A percentile compares a stretch with the other conserved stretches of the same genome.
Conservation (phyloP, 2,888 invertebrate species). For the Aspidiotus destructor region DNA sequence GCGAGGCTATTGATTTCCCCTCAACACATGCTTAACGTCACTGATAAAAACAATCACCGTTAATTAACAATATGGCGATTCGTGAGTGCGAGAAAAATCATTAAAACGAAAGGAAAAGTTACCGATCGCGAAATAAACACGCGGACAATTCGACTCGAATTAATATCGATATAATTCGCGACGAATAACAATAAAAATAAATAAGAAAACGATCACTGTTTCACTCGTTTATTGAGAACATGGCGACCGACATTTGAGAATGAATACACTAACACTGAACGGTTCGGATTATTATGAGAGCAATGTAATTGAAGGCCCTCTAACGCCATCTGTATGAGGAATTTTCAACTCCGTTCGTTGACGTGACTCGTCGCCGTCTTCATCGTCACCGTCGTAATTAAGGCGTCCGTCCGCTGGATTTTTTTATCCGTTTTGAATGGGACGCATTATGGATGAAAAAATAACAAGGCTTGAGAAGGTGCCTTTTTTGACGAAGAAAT, state of each 20-base stretch:
- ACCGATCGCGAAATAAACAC: neutral
- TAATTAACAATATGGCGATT: constrained; percentile 26
- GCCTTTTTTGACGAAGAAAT: too few species aligned
- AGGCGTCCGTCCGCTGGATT: too few species aligned
- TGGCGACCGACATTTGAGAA: constrained; percentile 24
- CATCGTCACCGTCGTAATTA: too few species aligned
- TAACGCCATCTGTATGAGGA: constrained; percentile 2
- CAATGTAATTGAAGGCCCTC: neutral
- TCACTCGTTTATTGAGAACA: constrained; percentile 16
- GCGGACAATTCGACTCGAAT: neutral
- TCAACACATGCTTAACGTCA: constrained; percentile 24
- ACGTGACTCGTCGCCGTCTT: too few species aligned
- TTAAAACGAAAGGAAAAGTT: neutral
- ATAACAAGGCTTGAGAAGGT: too few species aligned
- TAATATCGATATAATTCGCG: constrained; percentile 3
- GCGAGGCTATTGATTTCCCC: constrained; percentile 27
- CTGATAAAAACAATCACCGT: constrained; percentile 28
- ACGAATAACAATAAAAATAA: constrained; percentile 21
- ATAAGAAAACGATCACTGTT: constrained; percentile 11
- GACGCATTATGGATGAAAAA: too few species aligned
- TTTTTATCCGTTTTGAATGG: too few species aligned
- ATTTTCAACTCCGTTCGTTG: neutral
- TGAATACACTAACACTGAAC: constrained; percentile 18
- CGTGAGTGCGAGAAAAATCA: neutral
- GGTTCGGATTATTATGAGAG: constrained; percentile 10